A percentile compares a stretch with the other conserved stretches of the same genome.
phyloP scores from a whole-genome alignment of 2,113 vertebrate genomes.

The Cygnus atratus region DNA sequence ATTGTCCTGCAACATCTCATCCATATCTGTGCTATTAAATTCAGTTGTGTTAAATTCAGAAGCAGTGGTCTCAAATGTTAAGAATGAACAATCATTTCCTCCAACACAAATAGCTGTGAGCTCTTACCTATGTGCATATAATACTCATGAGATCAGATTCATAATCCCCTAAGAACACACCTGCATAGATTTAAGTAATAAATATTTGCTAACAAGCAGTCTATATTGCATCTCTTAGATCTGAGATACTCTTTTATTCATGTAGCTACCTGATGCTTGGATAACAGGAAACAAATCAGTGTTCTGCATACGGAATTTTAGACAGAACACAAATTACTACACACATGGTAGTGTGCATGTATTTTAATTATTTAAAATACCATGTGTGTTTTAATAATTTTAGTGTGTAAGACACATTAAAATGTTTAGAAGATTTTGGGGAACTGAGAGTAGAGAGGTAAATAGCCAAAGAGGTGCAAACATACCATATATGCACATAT shows the following conservation, averaged over 20 bases:
- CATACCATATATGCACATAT: not conserved
- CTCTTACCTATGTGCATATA: not conserved
- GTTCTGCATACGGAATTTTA: not conserved
- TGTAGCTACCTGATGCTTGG: not conserved
- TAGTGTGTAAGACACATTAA: not conserved
- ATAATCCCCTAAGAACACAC: not conserved
- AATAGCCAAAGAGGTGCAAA: not conserved
- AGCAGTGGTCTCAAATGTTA: not conserved
- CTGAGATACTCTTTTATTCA: not conserved
- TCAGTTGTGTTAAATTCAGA: not conserved
- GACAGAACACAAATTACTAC: not conserved
- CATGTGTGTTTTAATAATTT: not conserved
- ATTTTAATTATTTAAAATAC: not conserved
- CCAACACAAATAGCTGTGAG: not conserved
- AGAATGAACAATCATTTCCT: not conserved
- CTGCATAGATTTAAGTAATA: not conserved
- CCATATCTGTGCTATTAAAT: not conserved
- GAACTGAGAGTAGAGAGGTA: not conserved
- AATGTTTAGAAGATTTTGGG: not conserved
- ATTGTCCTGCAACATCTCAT: not conserved
- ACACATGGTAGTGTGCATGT: not conserved
- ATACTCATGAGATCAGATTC: not conserved
- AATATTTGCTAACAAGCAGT: not conserved
- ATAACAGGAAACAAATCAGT: not conserved
- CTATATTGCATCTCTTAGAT: not conserved